phyloP scores from a whole-genome alignment of 2,888 invertebrate genomes.

The Falcaria lacertinaria region DNA sequence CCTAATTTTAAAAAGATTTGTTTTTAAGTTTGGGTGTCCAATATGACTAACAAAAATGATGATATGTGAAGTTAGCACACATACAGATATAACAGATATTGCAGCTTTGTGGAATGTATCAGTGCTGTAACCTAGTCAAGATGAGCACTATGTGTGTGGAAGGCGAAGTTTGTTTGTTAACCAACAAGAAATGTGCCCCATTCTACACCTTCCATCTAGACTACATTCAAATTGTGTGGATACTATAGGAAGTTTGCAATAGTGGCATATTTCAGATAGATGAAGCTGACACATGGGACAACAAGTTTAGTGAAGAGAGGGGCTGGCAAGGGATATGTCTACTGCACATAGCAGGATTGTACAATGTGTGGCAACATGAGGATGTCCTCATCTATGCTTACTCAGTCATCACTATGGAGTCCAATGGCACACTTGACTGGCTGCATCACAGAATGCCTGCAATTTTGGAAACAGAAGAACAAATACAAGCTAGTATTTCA shows the following conservation, averaged over 20 bases:
- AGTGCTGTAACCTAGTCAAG: neutral
- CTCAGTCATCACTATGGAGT: conserved; percentile 88
- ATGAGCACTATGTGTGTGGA: too few species aligned
- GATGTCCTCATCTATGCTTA: conserved; percentile 84
- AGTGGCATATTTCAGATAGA: conserved; percentile 60
- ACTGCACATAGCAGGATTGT: conserved; percentile 88
- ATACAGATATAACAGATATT: too few species aligned
- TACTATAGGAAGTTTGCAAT: too few species aligned
- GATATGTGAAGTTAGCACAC: too few species aligned
- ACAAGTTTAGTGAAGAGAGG: conserved; percentile 63
- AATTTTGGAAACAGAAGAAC: conserved; percentile 83
- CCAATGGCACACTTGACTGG: conserved; percentile 83
- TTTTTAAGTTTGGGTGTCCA: too few species aligned
- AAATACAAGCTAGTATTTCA: conserved; percentile 75
- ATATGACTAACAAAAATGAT: too few species aligned
- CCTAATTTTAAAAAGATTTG: too few species aligned
- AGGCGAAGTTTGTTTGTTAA: too few species aligned
- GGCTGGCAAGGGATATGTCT: conserved; percentile 83
- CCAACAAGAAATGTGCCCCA: too few species aligned
- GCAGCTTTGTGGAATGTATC: neutral
- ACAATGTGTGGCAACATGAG: conserved; percentile 82
- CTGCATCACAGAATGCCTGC: conserved; percentile 91
- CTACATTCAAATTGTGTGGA: too few species aligned
- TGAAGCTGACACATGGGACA: conserved; percentile 75
- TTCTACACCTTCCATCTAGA: too few species aligned